Base-by-base conservation (phyloP, 2,888 invertebrate genomes). In the Nemurella pictetii region DNA sequence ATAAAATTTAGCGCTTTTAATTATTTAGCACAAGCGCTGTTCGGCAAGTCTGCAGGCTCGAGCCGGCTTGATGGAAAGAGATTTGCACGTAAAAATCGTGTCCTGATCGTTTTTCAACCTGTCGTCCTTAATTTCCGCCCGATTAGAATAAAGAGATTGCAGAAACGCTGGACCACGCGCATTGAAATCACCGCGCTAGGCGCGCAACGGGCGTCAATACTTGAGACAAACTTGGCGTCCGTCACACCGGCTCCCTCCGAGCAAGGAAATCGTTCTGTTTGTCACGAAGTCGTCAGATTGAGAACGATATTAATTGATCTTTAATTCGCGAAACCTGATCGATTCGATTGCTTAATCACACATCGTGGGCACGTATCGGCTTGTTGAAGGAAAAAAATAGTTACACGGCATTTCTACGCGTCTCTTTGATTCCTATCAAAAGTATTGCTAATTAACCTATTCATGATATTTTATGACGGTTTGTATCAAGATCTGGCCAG, bases 301-400 rank as follows among this genome's bases (percentile, higher is more conserved):
- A 75, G 75, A 75, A 27, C 75, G 28, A 75, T 75, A 75, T 75
- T 28, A 75, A 75, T 28, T 28, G 1, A 28, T 75, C 26, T 75
- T 75, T 28, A 75, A 75, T 75, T 75, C 75, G 55, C 55, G 20
- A 55, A 55, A 55, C 55, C 55, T 55, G 55, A 75, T 75, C 28
- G 75, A 75, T 20, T 75, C 75, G 28, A 75, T 28, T 75, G 26
- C 75, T 75, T 75, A 28, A 75, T 75, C 75, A 75, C 26, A 75
- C 75, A 75, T 75, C 75, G 26, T 26, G 7, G 0, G 75, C 75
- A 75, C 28, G 55, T 55, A 55, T 55, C 55, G 20, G 9, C 20
- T 55, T 55, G 20, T 55, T 20, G 32, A 32, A 5, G 32, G 9
- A 55, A 55, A 55, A 20, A 7, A 55, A 20, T 20, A 55, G 55